Conservation (phyloP, 2,113 vertebrate species). For the Furnarius figulus region DNA sequence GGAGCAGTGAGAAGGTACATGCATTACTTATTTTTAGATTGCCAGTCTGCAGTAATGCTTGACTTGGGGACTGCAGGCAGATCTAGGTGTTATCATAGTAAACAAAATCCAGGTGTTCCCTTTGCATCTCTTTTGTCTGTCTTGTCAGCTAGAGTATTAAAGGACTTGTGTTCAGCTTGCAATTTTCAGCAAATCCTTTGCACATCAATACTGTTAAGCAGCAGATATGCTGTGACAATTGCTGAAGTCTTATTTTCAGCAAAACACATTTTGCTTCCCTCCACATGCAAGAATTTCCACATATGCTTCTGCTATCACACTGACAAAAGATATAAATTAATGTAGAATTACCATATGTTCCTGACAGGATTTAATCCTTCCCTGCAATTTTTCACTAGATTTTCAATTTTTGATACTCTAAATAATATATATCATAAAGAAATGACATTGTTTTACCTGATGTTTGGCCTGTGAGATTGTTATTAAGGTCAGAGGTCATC, state of each 20-base stretch:
- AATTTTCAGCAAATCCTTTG: neutral
- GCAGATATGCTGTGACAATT: neutral
- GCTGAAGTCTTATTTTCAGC: neutral
- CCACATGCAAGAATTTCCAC: slow-evolving; percentile 1
- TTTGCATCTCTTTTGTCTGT: neutral
- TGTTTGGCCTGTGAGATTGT: neutral
- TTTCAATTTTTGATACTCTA: neutral
- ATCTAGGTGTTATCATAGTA: neutral
- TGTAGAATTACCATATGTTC: slow-evolving; percentile 16
- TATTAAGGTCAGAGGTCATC: neutral
- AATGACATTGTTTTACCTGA: neutral
- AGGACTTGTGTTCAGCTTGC: neutral
- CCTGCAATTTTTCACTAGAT: neutral
- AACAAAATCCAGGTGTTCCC: neutral
- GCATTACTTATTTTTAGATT: neutral
- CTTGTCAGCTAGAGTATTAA: neutral
- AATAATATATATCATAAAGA: neutral
- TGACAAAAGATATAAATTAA: neutral
- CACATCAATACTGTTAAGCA: neutral
- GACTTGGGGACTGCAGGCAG: neutral
- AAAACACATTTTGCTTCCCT: slow-evolving; percentile 14
- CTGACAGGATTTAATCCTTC: neutral
- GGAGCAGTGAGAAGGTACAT: neutral
- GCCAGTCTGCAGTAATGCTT: neutral
- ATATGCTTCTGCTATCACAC: slow-evolving; percentile 31